Base-by-base conservation (phyloP, 2,888 invertebrate species). In the Gisinianus flammeolus region DNA sequence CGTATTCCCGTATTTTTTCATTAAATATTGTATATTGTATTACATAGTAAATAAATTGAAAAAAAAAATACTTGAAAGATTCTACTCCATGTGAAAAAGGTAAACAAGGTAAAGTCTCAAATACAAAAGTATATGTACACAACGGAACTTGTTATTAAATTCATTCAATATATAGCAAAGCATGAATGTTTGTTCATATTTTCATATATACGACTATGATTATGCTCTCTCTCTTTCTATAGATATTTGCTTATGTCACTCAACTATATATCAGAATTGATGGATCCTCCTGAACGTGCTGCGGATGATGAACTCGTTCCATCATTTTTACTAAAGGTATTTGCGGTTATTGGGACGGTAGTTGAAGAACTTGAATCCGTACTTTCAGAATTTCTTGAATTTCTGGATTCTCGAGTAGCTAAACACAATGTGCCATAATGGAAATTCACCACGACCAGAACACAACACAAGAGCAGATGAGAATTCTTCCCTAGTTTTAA, bases 371-470 rank as follows among this genome's bases (percentile, higher is more conserved):
- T 35, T 35, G 56, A 58, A n/a, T 58, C 56, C 24, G 62, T 12
- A 26, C 28, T 62, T 28, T 16, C 24, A 62, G 62, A 26, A 62
- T 62, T 62, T 62, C 62, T 62, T 6, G 62, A 26, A 62, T 62
- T 62, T 28, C 62, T 24, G 8, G 62, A 62, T 24, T 26, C 26
- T 28, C 28, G 24, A 5, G 28, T 12, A 6, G 24, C 62, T 4
- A 12, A 22, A 62, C 62, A 58, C 44, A 44, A 44, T 44, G 44
- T 44, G 16, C 44, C 44, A 44, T 44, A 44, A 44, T 44, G 44
- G 19, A 44, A 44, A 44, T 44, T 44, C 3, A 44, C 44, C 12
- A 44, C 44, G 16, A 44, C 44, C 12, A 44, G 44, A 44, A 44
- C 12, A 19, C 12, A 44, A 44, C 44, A 44, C 16, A 44, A 19